phyloP scores from a whole-genome alignment of 2,888 invertebrate species.

The Sussaba pulchella region DNA sequence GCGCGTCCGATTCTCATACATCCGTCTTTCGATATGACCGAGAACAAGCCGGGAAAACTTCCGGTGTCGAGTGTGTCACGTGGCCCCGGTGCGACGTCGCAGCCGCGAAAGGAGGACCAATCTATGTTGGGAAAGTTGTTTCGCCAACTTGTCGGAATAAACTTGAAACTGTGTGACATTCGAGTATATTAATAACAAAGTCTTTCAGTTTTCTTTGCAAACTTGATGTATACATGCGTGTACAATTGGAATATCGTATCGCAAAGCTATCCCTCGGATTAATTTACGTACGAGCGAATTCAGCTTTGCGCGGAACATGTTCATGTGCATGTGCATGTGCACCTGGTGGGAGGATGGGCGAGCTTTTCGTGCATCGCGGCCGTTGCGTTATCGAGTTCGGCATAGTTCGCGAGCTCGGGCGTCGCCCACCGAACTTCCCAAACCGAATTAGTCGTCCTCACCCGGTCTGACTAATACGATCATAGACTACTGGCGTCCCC shows the following conservation, averaged over 20 bases:
- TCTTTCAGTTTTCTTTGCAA: neutral
- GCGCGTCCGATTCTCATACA: neutral
- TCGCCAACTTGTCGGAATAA: neutral
- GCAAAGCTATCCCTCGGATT: conserved; percentile 30
- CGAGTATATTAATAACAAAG: conserved; percentile 3
- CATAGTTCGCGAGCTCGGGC: conserved; percentile 57
- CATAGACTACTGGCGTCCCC: conserved; percentile 63
- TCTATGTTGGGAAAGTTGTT: neutral
- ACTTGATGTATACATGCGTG: too few relatives aligned
- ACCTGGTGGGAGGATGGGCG: conserved; percentile 1
- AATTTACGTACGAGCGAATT: conserved; percentile 39
- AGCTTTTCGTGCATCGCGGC: conserved; percentile 24
- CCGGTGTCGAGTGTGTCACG: conserved; percentile 3
- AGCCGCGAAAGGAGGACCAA: too few relatives aligned
- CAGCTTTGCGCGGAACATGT: conserved; percentile 6
- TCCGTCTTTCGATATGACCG: conserved; percentile 4
- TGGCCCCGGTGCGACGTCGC: neutral
- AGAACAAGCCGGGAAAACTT: neutral
- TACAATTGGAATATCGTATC: neutral
- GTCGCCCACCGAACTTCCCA: conserved; percentile 64
- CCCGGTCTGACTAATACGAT: conserved; percentile 65
- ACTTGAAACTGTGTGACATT: neutral
- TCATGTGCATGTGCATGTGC: conserved; percentile 20
- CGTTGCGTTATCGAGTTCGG: conserved; percentile 62
- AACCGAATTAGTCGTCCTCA: conserved; percentile 66